Evolutionary conservation across 2,888 invertebrate species (phyloP), one percentile per base, ranked within the genome.

Genomic region (Danaus chrysippus): DNA sequence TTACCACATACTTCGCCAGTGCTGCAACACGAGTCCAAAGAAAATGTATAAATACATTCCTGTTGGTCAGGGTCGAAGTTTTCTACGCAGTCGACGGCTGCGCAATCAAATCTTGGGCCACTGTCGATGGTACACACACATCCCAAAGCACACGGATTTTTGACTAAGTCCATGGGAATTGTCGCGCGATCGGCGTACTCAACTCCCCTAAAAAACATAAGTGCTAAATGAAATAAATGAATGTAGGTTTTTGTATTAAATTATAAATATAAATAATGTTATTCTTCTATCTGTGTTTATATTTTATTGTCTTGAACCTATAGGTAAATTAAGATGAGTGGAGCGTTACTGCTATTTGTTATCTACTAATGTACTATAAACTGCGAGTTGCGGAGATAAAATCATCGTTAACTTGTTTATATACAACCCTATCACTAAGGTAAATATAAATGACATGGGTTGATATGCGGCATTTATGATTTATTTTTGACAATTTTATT

Each of bases 1-100:
- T 76, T 66, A 91, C 88, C 89, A 66, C 87, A 90, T 62, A 89
- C 86, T n/a, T 70, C 79, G 0, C 79, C 84, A 10, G 82, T 83
- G 58, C 80, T 84, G 69, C 91, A 91, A 67, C 89, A 90, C 1
- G 84, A 79, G 67, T 85, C 85, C 58, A 87, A 63, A 44, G 87
- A 83, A 54, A 75, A 87, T 0, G 84, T 87, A 43, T 70, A 70
- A 46, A 89, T 76, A 71, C 90, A 91, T 70, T 86, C 79, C 72
- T 81, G 72, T 52, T 76, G 67, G 59, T 89, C 88, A 1, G 69
- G 68, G 66, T 85, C 79, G 76, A 84, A 86, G 19, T 70, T 74
- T 66, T 87, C 83, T 13, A 87, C 83, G 68, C 90, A 91, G 77
- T 91, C 90, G 0, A 90, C 85, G 1, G 82, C 83, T 0, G 89